Base-by-base conservation (phyloP, 2,888 invertebrate genomes). In the Blastobasis adustella region DNA sequence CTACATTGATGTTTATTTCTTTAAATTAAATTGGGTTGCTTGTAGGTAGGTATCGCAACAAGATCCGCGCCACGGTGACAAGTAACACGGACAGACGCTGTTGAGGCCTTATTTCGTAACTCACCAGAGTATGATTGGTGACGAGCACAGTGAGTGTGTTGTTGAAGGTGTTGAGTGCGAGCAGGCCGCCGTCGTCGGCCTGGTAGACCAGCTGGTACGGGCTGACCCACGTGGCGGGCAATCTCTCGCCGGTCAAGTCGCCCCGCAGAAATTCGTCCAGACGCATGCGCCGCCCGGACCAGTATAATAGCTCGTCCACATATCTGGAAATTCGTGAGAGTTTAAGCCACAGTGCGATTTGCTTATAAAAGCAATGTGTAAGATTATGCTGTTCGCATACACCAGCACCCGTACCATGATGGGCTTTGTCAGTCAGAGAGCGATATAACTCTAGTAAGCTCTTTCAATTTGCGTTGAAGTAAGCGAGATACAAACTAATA, bases 221-320 rank as follows among this genome's bases (percentile, higher is more conserved):
- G 68, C 93, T 93, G 67, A 95, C 92, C 96, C 96, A 96, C 63
- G 94, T 92, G 56, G 95, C 93, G 60, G 94, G 94, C 68, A 96
- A 89, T 55, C 93, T 89, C 65, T 91, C 91, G 54, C 93, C 93
- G 54, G 92, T 91, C 69, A 94, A 85, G 71, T 94, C 93, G 59
- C 93, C 95, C 77, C 94, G 93, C 63, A 96, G 90, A 79, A 94
- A 95, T 89, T 95, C 95, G 88, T 95, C 94, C 66, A 96, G 89
- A 58, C 94, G 93, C 93, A 96, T 94, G 61, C 95, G 93, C 63
- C 93, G 92, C 56, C 96, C 96, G 69, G 94, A 95, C 95, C 95
- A 96, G 83, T 96, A 96, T 59, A 96, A 90, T 66, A 96, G 90
- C 86, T 96, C 96, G 90, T 96, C 96, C 78, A 96, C 95, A 90